Conservation (phyloP, 2,113 vertebrate genomes). For the Hemiprocne comata region DNA sequence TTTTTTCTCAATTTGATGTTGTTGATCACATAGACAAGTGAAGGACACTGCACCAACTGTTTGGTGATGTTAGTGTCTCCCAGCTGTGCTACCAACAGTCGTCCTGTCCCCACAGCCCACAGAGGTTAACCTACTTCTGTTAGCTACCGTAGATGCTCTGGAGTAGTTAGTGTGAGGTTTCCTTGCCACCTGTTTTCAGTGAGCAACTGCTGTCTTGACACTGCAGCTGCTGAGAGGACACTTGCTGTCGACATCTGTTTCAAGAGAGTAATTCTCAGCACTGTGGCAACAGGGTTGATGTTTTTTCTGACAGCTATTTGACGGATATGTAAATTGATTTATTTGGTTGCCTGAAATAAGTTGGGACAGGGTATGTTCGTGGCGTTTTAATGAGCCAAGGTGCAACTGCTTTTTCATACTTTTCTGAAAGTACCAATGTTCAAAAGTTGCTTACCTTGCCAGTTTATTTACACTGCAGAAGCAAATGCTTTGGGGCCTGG, state of each 20-base stretch:
- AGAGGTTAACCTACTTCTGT: neutral
- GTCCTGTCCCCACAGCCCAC: neutral
- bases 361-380: neutral
- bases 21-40: neutral
- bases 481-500: neutral
- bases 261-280: neutral
- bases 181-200: neutral
- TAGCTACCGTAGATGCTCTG: neutral
- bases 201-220: neutral
- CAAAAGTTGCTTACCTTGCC: neutral
- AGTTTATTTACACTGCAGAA: neutral
- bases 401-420: neutral
- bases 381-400: neutral
- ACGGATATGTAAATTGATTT: neutral
- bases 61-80: neutral
- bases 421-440: neutral
- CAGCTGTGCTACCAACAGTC: neutral
- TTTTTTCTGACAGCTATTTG: neutral
- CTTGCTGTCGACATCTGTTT: neutral
- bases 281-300: accelerated
- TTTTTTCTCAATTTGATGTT: neutral
- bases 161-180: neutral
- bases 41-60: neutral
- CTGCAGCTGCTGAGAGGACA: neutral
- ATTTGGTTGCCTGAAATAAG: neutral